Evolutionary conservation across 2,888 invertebrate species (phyloP).

Genomic region (Pseudococcus viburni): DNA sequence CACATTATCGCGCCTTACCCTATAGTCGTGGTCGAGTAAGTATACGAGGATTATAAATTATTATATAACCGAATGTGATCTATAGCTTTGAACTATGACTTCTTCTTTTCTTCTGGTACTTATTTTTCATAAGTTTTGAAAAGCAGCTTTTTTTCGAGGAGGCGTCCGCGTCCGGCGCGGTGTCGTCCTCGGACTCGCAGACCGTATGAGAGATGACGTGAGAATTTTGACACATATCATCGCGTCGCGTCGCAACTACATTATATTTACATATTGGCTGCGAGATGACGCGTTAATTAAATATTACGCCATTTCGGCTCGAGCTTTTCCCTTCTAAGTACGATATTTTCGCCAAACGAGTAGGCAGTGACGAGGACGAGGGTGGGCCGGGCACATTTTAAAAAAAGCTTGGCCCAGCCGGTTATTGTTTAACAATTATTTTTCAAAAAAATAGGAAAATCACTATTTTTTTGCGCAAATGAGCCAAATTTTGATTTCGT

Average conservation of each 20-base stretch:
- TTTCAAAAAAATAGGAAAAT: too few relatives aligned
- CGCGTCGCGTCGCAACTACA: not conserved
- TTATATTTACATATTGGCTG: not conserved
- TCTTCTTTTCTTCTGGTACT: not conserved
- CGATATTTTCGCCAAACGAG: not conserved
- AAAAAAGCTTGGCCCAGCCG: too few relatives aligned
- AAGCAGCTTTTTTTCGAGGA: not conserved
- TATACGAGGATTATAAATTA: slow-evolving; percentile 54
- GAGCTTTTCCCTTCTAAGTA: not conserved
- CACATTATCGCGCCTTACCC: slow-evolving; percentile 33
- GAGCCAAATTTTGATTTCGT: too few relatives aligned
- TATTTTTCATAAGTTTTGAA: not conserved
- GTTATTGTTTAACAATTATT: too few relatives aligned
- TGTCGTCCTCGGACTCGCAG: slow-evolving; percentile 6
- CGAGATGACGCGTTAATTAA: slow-evolving; percentile 7
- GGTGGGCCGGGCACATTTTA: too few relatives aligned
- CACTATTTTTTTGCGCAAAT: too few relatives aligned
- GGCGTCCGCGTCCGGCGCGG: slow-evolving; percentile 3
- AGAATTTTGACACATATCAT: slow-evolving; percentile 4
- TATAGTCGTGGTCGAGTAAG: not conserved
- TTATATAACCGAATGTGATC: slow-evolving; percentile 56
- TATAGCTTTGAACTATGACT: slow-evolving; percentile 60
- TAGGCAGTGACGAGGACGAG: too few relatives aligned
- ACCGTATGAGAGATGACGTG: not conserved
- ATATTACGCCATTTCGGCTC: not conserved